phyloP scores from a whole-genome alignment of 2,888 invertebrate species.

The Troides aeacus region DNA sequence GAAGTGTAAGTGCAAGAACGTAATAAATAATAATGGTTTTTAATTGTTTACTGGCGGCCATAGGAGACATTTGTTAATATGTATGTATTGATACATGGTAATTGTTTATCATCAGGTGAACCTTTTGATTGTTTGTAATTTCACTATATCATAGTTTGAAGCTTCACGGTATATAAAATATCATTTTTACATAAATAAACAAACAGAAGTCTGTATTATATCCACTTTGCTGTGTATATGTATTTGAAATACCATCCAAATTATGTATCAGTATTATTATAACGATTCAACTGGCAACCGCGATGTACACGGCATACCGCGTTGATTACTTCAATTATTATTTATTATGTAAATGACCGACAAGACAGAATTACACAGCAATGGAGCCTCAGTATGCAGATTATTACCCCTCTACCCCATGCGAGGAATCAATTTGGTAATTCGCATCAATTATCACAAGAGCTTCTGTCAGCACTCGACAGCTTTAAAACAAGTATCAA shows the following conservation, averaged over 20 bases:
- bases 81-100: too few species aligned
- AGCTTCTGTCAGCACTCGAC: constrained; percentile 9
- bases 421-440: constrained; percentile 24
- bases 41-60: background rate
- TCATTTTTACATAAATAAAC: too few species aligned
- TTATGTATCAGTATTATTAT: constrained; percentile 13
- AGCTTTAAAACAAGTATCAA: constrained; percentile 3
- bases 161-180: too few species aligned
- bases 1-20: too few species aligned
- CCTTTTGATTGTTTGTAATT: too few species aligned
- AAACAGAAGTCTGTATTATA: too few species aligned
- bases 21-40: background rate
- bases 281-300: background rate
- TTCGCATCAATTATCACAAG: constrained; percentile 19
- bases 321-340: constrained; percentile 26
- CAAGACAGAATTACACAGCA: constrained; percentile 10
- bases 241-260: background rate
- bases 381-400: constrained; percentile 4
- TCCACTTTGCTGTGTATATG: background rate
- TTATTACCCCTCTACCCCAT: constrained; percentile 13
- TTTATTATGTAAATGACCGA: constrained; percentile 27
- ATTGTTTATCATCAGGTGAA: too few species aligned
- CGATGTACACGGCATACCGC: constrained; percentile 19
- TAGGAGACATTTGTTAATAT: too few species aligned
- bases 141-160: too few species aligned